phyloP scores from a whole-genome alignment of 2,797 vertebrate genomes.

The Chiloscyllium punctatum region DNA sequence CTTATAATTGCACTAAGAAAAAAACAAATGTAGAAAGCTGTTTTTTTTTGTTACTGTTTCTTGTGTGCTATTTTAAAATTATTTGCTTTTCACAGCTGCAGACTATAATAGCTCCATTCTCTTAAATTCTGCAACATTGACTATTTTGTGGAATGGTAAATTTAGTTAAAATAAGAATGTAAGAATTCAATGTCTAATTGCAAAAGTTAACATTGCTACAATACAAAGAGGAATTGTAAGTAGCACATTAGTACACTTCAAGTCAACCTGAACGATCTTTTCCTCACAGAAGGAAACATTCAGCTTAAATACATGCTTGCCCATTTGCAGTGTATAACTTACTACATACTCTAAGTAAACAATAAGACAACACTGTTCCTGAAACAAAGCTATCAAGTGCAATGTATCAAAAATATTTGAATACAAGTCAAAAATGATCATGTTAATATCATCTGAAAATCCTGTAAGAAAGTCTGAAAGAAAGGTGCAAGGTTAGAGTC shows the following conservation, averaged over 20 bases:
- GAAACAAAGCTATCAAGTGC: background rate
- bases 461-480: background rate
- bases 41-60: background rate
- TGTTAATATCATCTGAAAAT: background rate
- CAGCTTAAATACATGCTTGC: background rate
- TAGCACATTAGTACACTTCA: background rate
- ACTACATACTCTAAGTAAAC: background rate
- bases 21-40: background rate
- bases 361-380: background rate
- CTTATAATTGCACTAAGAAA: background rate
- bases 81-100: background rate
- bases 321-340: background rate
- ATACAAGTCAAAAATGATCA: background rate
- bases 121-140: background rate
- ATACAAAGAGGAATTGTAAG: background rate
- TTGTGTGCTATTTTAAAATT: background rate
- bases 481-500: background rate
- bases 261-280: background rate
- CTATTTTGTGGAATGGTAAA: background rate
- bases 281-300: background rate
- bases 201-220: background rate
- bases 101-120: background rate
- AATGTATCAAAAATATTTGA: background rate
- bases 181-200: background rate
- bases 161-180: background rate